Base-by-base conservation (phyloP, 2,888 invertebrate genomes). In the Pheosia tremula region DNA sequence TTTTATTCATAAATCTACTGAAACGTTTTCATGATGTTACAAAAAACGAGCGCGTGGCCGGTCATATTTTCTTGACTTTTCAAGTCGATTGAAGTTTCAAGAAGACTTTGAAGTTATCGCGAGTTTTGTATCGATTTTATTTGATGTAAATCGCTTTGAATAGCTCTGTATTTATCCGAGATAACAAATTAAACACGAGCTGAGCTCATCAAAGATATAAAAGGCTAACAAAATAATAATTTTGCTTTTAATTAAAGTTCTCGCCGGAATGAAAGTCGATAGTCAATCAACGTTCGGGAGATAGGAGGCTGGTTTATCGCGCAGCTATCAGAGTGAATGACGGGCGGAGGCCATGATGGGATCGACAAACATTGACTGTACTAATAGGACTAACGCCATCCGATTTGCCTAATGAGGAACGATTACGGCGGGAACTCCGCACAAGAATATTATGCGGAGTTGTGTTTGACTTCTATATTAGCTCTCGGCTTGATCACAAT, bases 1-100 rank as follows among this genome's bases (percentile, higher is more conserved):
- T 92, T 92, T 92, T 90, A 91, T 92, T 92, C 91, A 93, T 93
- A 93, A 92, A 93, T 93, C 92, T 91, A 87, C 82, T 82, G 84
- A 78, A 89, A 88, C 89, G 86, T 90, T 91, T 88, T 91, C 90
- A 92, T 91, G 90, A 91, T 89, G 87, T 90, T 88, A 79, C 80
- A 81, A 82, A 86, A 88, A 91, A 88, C 88, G 86, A 87, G 80
- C 83, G 81, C 85, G 82, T 81, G 76, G 79, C 80, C 77, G 78
- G 73, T 84, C 80, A 82, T 83, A 86, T 84, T 82, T 83, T 82
- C 77, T 78, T 77, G 77, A 76, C 72, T 71, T 76, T 69, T 69
- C 67, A 66, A 4, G 11, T 3, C 4, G 11, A 47, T 24, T 57
- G n/a, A 53, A 37, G 53, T 38, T 37, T 0, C 9, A 50, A 4